Evolutionary conservation across 2,797 vertebrate genomes (phyloP), one percentile per base, ranked within the genome.

Genomic region (Molossus alvarezi): DNA sequence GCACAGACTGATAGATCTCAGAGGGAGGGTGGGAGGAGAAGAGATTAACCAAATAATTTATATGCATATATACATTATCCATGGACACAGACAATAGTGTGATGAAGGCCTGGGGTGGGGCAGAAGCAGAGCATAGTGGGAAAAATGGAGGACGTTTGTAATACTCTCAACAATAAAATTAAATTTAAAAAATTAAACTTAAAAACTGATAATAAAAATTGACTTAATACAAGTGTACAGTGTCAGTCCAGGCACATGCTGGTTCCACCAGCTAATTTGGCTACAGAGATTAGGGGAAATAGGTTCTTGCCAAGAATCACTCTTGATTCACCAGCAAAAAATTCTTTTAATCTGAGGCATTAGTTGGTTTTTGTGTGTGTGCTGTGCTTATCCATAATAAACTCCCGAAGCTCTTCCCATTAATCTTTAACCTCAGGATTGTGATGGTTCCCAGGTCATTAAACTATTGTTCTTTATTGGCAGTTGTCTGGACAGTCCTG

Each of bases 371-470:
- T 9, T 45, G 77, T 27, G 77, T 41, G 25, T 60, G 45, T 69
- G 51, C 15, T 7, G 3, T 65, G 64, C 23, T 72, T 91, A 23
- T 64, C 57, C 9, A 9, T 75, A 69, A 87, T 73, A 79, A 73
- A 73, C 64, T 58, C 81, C 41, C 69, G 27, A 91, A 58, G n/a
- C 88, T 91, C 80, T 75, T 89, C 53, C 53, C 33, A 41, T 58
- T 75, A 29, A n/a, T 83, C 81, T 95, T 83, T 93, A 45, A 84
- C 65, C 76, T 92, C n/a, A 33, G n/a, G 75, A 60, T 48, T 45
- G 29, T 51, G 9, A 37, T 80, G 20, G 57, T n/a, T 77, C 27
- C 37, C 21, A 29, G 64, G 14, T 79, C 51, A 33, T 73, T 23
- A 81, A 75, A 48, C 58, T 65, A 76, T 85, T 85, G 51, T 83